Base-by-base conservation (phyloP, 2,888 invertebrate genomes). In the Listrodromus nycthemerus region DNA sequence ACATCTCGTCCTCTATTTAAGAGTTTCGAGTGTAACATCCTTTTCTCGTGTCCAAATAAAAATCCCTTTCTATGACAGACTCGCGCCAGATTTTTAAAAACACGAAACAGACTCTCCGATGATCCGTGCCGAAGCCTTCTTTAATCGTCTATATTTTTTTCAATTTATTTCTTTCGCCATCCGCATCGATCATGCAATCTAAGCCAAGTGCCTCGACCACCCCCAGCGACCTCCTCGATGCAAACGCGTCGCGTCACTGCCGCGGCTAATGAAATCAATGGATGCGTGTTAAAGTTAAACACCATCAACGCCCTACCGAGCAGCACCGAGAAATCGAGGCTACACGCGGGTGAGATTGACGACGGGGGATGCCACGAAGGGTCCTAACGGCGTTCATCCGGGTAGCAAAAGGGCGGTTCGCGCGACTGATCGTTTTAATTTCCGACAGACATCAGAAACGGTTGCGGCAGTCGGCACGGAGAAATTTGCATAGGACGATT, bases 181-280 rank as follows among this genome's bases (percentile, higher is more conserved):
- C 73, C 63, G 71, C 78, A 16, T 84, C 77, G 75, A 77, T 83
- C 82, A 71, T 71, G 86, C 82, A 87, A 86, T 87, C 86, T 86
- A 87, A 86, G 82, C 82, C 86, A 82, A 85, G 83, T 81, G 76
- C 70, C 74, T 71, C 58, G 70, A 79, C 63, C 83, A 78, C 83
- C 85, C 82, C 63, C 16, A 24, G 21, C 10, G 8, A 2, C 13
- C 8, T 30, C 37, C 21, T 41, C 63, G 86, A 78, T 88, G 85
- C 86, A 87, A 89, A 88, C 86, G 87, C 81, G 87, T 85, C n/a
- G 88, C 89, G 87, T 88, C 89, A 87, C 89, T 92, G 91, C 92
- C 50, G 10, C 91, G 91, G 87, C 91, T 93, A 93, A 93, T 92
- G 92, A 93, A 93, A 93, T 93, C 93, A 91, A 92, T 90, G 91